phyloP scores from a whole-genome alignment of 2,888 invertebrate species.

The Aspidiotus rigidus region DNA sequence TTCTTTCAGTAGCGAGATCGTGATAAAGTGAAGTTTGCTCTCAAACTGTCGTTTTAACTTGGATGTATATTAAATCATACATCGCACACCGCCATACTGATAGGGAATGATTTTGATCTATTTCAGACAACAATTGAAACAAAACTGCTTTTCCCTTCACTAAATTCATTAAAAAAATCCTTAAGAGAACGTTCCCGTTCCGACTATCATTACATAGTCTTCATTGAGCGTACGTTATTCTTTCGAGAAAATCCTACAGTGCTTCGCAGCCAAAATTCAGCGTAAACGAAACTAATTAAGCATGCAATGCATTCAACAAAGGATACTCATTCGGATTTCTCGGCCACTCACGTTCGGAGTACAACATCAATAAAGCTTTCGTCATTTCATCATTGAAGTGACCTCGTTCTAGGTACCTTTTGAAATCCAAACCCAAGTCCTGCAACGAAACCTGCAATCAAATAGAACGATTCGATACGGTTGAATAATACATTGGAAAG shows the following conservation, averaged over 20 bases:
- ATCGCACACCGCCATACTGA: too few species aligned
- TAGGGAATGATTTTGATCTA: too few species aligned
- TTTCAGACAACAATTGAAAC: too few species aligned
- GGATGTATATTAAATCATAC: too few species aligned
- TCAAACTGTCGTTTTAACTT: too few species aligned
- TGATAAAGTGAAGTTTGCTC: too few species aligned
- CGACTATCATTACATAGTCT: not conserved
- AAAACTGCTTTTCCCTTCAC: too few species aligned
- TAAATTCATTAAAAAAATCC: not conserved
- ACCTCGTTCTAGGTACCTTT: constrained; percentile 22
- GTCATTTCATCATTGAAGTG: constrained; percentile 23
- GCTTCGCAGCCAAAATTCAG: too few species aligned
- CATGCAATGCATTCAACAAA: not conserved
- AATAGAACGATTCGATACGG: not conserved
- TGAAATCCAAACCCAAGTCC: constrained; percentile 24
- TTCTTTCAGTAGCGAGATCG: too few species aligned
- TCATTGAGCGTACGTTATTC: too few species aligned
- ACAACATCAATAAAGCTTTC: constrained; percentile 8
- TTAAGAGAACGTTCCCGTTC: not conserved
- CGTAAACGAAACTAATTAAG: too few species aligned
- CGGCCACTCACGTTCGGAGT: constrained; percentile 29
- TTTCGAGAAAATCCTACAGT: too few species aligned
- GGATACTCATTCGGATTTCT: constrained; percentile 29
- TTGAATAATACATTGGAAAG: not conserved
- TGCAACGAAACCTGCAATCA: not conserved